Percentiles rank a stretch among this genome's conserved stretches.
Conservation (phyloP, 2,888 invertebrate genomes). For the Sesia apiformis region DNA sequence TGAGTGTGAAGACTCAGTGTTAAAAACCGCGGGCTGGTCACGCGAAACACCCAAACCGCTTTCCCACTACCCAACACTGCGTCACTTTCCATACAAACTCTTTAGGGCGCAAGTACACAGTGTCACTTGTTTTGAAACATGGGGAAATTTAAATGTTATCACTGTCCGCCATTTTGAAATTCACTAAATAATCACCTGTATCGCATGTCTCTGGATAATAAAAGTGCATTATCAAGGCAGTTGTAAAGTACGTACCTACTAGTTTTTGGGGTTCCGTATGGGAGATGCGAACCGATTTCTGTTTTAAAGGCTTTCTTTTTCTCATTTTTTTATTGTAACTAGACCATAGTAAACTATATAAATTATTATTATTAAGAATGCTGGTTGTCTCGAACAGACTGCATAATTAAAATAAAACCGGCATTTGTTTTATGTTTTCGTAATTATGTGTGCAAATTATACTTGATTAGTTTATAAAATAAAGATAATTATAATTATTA, state of each 20-base stretch:
- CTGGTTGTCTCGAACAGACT: too few relatives aligned
- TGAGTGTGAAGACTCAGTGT: constrained; percentile 64
- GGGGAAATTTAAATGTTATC: constrained; percentile 27
- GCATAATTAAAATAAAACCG: too few relatives aligned
- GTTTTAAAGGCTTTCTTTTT: too few relatives aligned
- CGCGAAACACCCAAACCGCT: constrained; percentile 29
- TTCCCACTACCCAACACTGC: constrained; percentile 15
- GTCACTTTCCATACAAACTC: not conserved
- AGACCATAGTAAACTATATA: too few relatives aligned
- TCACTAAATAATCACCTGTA: constrained; percentile 42
- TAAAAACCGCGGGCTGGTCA: constrained; percentile 43
- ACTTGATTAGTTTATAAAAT: too few relatives aligned
- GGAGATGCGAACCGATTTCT: too few relatives aligned
- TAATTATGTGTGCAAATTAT: too few relatives aligned
- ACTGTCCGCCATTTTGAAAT: constrained; percentile 31
- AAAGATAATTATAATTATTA: too few relatives aligned
- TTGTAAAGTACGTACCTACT: not conserved
- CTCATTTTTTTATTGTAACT: too few relatives aligned
- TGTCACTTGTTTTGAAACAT: constrained; percentile 9
- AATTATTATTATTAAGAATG: too few relatives aligned
- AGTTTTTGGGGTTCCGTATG: not conserved
- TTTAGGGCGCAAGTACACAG: not conserved
- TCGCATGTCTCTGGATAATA: constrained; percentile 58
- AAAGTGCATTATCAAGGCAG: constrained; percentile 42
- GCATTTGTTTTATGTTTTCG: too few relatives aligned